These are phyloP conservation scores for Cheilosia grossa DNA, from an alignment of 2,888 invertebrate genomes.

Conservation along the genomic window DNA sequence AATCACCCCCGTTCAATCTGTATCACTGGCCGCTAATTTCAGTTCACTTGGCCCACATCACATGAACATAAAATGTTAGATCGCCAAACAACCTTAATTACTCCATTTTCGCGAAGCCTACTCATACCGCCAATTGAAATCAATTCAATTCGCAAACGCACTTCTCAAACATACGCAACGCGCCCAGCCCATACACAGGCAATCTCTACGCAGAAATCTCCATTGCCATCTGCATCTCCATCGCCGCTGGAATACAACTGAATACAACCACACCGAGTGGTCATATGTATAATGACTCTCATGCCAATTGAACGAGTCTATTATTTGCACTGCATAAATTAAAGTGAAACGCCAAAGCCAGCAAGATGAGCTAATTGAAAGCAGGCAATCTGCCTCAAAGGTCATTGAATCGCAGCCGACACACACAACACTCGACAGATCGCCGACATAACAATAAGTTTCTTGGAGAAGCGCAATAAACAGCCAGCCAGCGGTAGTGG, in stretches of 20 bases:
- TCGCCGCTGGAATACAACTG: slow-evolving; percentile 12
- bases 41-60: neutral
- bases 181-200: neutral
- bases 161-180: neutral
- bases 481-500: slow-evolving; percentile 21
- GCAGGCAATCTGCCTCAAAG: slow-evolving; percentile 47
- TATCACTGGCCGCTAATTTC: neutral
- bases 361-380: slow-evolving; percentile 65
- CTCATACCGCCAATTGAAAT: slow-evolving; percentile 25
- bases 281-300: slow-evolving; percentile 56
- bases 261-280: slow-evolving; percentile 24
- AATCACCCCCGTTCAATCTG: no score
- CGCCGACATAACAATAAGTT: slow-evolving; percentile 56
- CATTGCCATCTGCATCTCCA: neutral
- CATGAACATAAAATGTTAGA: neutral
- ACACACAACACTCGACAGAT: slow-evolving; percentile 40
- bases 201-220: slow-evolving; percentile 49
- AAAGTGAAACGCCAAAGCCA: slow-evolving; percentile 33
- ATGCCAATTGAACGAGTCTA: slow-evolving; percentile 66
- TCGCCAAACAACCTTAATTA: slow-evolving; percentile 15
- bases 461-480: slow-evolving; percentile 29
- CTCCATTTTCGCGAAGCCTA: neutral
- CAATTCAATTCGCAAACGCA: slow-evolving; percentile 57
- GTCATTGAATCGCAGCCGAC: slow-evolving; percentile 69
- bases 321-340: slow-evolving; percentile 73